Evolutionary conservation across 2,888 invertebrate species (phyloP), one percentile per base, ranked within the genome.

Genomic region (Scaptomyza polygonia): DNA sequence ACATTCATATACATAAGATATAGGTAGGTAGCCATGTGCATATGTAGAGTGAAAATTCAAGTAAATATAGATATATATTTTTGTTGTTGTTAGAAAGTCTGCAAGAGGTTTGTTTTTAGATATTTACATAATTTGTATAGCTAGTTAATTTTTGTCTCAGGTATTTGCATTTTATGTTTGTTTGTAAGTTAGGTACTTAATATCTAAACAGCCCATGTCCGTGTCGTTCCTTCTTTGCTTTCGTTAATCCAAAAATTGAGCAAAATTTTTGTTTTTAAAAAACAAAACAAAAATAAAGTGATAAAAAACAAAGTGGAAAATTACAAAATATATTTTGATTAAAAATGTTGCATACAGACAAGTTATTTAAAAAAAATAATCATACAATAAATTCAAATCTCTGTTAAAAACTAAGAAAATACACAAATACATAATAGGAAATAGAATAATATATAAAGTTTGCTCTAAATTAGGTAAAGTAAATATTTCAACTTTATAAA

Each of bases 11-110:
- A 14, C 39, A 64, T 21, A 52, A 43, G 21, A 8, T 44, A 62
- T 63, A 49, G 67, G 14, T 83, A 77, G 86, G 81, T 86, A 86
- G 83, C 86, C 74, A 70, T 84, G 81, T 84, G 81, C 87, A 64
- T 71, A 64, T 55, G 39, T 75, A 32, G 68, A 67, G 61, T 67
- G 84, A 61, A 73, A 67, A 77, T 65, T 62, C 59, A 54, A 67
- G 59, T 68, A 67, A 73, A 67, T 61, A 55, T 51, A 49, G 51
- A 48, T 59, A 51, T 54, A 18, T 40, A 54, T 52, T 14, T 32
- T 44, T 55, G 42, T n/a, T 29, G 55, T 18, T 5, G 16, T 63
- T 71, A 29, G 36, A 82, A 73, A 83, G 86, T 81, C 84, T 86
- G 86, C 77, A 79, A 83, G 81, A 67, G 86, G 79, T 65, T 39